These are phyloP conservation scores for Psephotus haematonotus DNA, from an alignment of 2,113 vertebrate species.

Conservation along the genomic window DNA sequence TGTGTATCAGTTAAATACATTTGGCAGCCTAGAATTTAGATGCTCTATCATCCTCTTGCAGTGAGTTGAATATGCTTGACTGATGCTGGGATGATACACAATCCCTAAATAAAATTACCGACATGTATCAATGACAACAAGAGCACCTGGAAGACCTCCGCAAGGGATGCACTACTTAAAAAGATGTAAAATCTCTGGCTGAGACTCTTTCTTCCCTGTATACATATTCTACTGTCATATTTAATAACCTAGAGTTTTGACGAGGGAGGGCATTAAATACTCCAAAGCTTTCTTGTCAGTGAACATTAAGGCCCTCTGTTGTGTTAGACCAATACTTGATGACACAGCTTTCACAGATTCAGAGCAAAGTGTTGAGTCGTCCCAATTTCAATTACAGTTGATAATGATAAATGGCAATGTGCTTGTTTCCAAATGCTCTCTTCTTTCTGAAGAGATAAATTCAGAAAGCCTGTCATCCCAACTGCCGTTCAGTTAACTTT, in stretches of 20 bases:
- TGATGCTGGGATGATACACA: not conserved
- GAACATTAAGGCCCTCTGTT: not conserved
- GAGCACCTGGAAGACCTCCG: not conserved
- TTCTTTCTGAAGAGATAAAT: not conserved
- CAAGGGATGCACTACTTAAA: not conserved
- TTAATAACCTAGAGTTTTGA: not conserved
- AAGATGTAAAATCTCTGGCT: not conserved
- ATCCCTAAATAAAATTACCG: not conserved
- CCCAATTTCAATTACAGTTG: not conserved
- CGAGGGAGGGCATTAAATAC: not conserved
- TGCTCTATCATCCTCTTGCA: not conserved
- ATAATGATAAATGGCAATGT: slow-evolving; percentile 10
- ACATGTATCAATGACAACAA: accelerated
- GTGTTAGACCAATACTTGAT: not conserved
- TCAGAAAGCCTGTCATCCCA: not conserved
- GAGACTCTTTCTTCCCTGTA: not conserved
- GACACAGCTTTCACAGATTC: slow-evolving; percentile 4
- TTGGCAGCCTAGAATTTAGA: not conserved
- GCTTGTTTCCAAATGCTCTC: not conserved
- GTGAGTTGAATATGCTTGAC: not conserved
- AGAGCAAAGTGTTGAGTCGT: not conserved
- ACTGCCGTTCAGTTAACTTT: not conserved
- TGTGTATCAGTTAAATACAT: not conserved
- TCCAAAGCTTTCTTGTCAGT: slow-evolving; percentile 5
- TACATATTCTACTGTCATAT: not conserved